These are phyloP conservation scores for Napeogenes sylphis DNA, from an alignment of 2,888 invertebrate species.

Conservation along the genomic window DNA sequence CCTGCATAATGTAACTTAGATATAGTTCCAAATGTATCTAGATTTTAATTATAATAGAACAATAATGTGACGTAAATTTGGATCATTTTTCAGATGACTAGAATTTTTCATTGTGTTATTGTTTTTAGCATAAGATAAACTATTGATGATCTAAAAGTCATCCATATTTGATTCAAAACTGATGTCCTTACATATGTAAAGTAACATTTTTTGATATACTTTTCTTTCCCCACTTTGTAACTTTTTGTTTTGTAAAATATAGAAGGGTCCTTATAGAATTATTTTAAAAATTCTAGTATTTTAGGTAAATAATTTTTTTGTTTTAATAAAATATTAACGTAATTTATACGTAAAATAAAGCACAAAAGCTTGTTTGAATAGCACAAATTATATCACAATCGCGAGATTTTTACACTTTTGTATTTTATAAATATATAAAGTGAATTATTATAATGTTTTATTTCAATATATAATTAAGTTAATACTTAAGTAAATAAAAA, in stretches of 20 bases:
- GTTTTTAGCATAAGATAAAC: not conserved
- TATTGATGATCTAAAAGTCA: too few species aligned
- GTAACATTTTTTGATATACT: too few species aligned
- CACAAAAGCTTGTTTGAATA: slow-evolving; percentile 46
- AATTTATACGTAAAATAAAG: slow-evolving; percentile 33
- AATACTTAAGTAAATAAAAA: too few species aligned
- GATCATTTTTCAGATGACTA: not conserved
- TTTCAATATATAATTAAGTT: not conserved
- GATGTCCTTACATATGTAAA: too few species aligned
- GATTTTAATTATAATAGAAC: slow-evolving; percentile 2
- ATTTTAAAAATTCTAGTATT: slow-evolving; percentile 7
- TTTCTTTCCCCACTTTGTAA: too few species aligned
- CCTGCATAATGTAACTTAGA: slow-evolving; percentile 43
- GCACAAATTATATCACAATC: slow-evolving; percentile 34
- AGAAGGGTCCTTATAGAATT: not conserved
- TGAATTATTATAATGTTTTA: slow-evolving; percentile 46
- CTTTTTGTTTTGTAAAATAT: too few species aligned
- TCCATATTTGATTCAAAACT: too few species aligned
- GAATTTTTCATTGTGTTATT: not conserved
- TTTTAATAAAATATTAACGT: slow-evolving; percentile 10
- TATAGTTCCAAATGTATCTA: not conserved
- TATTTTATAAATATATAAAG: slow-evolving; percentile 66
- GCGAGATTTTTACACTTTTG: slow-evolving; percentile 66
- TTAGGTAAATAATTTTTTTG: not conserved
- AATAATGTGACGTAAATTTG: not conserved